These are phyloP conservation scores for Ornithoptera priamus DNA, from an alignment of 2,888 invertebrate genomes.

Conservation along the genomic window DNA sequence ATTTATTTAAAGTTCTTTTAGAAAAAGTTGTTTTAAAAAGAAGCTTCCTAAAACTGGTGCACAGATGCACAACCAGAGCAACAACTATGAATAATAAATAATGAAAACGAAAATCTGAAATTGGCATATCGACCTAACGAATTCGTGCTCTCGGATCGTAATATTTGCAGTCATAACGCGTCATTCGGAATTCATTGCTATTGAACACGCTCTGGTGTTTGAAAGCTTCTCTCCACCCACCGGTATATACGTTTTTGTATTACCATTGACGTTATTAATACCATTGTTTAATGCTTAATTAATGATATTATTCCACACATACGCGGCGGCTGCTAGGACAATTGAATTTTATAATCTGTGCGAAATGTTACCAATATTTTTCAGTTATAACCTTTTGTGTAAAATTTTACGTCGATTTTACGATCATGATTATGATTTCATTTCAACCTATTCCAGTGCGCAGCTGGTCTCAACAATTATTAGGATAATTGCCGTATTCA, in stretches of 20 bases:
- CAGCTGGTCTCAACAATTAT: no score
- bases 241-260: not conserved
- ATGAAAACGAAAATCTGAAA: not conserved
- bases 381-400: not conserved
- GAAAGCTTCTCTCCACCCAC: not conserved
- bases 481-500: no score
- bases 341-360: not conserved
- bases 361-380: not conserved
- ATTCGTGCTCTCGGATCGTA: conserved; percentile 3
- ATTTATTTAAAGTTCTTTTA: no score
- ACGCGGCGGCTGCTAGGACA: not conserved
- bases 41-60: no score
- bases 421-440: not conserved
- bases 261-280: not conserved
- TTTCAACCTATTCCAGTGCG: no score
- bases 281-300: not conserved
- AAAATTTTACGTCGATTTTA: not conserved
- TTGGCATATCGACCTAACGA: not conserved
- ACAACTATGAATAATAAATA: not conserved
- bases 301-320: not conserved
- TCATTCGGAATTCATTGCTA: conserved; percentile 2
- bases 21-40: no score
- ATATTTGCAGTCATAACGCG: conserved; percentile 2
- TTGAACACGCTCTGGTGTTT: not conserved
- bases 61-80: no score